Conservation (phyloP, 2,797 vertebrate species). For the Danio jaintianensis region DNA sequence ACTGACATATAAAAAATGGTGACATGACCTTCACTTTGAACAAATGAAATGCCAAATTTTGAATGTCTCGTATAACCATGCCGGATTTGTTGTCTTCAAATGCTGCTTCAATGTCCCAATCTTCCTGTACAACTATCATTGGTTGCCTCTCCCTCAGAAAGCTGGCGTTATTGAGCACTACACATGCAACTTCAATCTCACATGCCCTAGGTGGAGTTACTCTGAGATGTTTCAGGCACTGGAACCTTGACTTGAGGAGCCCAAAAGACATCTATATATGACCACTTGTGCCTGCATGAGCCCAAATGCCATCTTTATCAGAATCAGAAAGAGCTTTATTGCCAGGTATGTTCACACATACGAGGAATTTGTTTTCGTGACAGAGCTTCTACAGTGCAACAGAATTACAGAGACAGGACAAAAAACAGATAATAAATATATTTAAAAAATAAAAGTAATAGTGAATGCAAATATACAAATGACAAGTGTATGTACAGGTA, state of each 20-base stretch:
- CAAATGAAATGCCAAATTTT: background rate
- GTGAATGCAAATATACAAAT: too few species aligned
- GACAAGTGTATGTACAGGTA: too few species aligned
- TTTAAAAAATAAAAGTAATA: too few species aligned
- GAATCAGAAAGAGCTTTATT: too few species aligned
- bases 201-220: conserved; percentile 8
- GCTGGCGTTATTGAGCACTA: background rate
- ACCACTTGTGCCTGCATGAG: background rate
- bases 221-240: background rate
- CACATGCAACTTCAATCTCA: conserved; percentile 6
- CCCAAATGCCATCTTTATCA: too few species aligned
- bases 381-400: too few species aligned
- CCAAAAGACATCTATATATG: background rate
- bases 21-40: background rate
- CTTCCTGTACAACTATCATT: conserved; percentile 3
- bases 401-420: too few species aligned
- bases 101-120: background rate
- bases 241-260: conserved; percentile 2
- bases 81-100: background rate
- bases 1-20: background rate
- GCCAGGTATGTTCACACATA: too few species aligned
- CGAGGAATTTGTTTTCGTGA: too few species aligned
- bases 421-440: too few species aligned
- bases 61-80: background rate
- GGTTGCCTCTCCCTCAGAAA: background rate